A percentile compares a stretch with the other conserved stretches of the same genome.
Conservation (phyloP, 53 echinoderm and acorn worm genomes). For the Echinometra lucunter region DNA sequence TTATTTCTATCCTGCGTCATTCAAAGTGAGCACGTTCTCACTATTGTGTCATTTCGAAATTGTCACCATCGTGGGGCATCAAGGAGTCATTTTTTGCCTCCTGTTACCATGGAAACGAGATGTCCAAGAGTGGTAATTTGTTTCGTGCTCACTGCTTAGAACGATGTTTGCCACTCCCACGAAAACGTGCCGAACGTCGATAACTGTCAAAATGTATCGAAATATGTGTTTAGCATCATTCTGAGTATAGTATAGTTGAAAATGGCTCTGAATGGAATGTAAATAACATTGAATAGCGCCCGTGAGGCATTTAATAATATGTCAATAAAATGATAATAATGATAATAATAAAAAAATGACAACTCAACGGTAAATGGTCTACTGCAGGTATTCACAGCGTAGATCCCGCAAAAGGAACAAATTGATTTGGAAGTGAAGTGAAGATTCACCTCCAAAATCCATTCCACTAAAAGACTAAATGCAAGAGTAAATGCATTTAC, state of each 20-base stretch:
- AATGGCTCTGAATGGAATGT: background rate
- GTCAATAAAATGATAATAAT: background rate
- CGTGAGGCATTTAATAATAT: background rate
- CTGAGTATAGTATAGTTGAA: background rate
- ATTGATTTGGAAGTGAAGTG: background rate
- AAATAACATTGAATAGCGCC: background rate
- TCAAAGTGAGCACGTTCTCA: background rate
- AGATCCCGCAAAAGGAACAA: background rate
- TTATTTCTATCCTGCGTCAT: background rate
- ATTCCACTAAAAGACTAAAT: background rate
- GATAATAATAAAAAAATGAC: background rate
- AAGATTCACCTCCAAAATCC: background rate
- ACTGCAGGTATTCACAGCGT: background rate
- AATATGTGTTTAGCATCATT: background rate
- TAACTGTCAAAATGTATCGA: background rate
- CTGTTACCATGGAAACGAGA: background rate
- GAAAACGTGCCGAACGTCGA: background rate
- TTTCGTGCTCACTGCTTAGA: background rate
- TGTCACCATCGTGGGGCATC: conserved; percentile 7
- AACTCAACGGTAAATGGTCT: background rate
- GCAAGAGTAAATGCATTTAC: too few species aligned
- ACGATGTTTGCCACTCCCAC: background rate
- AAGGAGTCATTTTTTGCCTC: background rate
- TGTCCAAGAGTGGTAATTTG: conserved; percentile 17
- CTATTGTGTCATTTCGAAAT: conserved; percentile 9